These are phyloP conservation scores for Drosophila novamexicana DNA, from an alignment of 1,140 invertebrate genomes.

Conservation along the genomic window DNA sequence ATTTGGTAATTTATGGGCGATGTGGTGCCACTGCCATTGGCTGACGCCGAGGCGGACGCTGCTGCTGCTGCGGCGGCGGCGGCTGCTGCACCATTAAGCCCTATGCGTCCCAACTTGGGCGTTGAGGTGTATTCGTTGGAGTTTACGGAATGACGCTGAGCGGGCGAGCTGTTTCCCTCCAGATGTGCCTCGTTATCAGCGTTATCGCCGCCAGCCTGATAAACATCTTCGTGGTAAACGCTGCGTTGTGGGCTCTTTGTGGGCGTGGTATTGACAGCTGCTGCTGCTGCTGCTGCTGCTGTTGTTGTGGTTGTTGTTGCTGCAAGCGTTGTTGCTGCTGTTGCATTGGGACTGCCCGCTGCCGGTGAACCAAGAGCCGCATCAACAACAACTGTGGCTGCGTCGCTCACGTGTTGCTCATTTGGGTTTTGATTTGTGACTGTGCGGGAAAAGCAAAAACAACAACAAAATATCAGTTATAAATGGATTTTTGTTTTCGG, in stretches of 20 bases:
- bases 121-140: slow-evolving; percentile 77
- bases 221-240: slow-evolving; percentile 73
- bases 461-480: slow-evolving; percentile 2
- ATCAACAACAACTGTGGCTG: slow-evolving; percentile 49
- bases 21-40: slow-evolving; percentile 64
- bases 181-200: slow-evolving; percentile 54
- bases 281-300: slow-evolving; percentile 6
- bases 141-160: slow-evolving; percentile 75
- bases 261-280: slow-evolving; percentile 48
- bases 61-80: slow-evolving; percentile 9
- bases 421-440: slow-evolving; percentile 80
- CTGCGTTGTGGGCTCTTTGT: slow-evolving; percentile 70
- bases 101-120: slow-evolving; percentile 68
- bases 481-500: slow-evolving; percentile 18
- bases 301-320: slow-evolving; percentile 6
- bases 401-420: slow-evolving; percentile 75
- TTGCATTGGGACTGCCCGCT: slow-evolving; percentile 42
- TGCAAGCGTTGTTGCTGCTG: slow-evolving; percentile 15
- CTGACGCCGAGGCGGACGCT: slow-evolving; percentile 10
- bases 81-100: slow-evolving; percentile 17
- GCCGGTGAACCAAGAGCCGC: slow-evolving; percentile 53
- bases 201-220: slow-evolving; percentile 60
- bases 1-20: slow-evolving; percentile 76
- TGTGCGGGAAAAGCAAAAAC: slow-evolving; percentile 33
- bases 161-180: slow-evolving; percentile 55